Evolutionary conservation across 2,888 invertebrate genomes (phyloP).

Genomic region (Aphidius colemani): DNA sequence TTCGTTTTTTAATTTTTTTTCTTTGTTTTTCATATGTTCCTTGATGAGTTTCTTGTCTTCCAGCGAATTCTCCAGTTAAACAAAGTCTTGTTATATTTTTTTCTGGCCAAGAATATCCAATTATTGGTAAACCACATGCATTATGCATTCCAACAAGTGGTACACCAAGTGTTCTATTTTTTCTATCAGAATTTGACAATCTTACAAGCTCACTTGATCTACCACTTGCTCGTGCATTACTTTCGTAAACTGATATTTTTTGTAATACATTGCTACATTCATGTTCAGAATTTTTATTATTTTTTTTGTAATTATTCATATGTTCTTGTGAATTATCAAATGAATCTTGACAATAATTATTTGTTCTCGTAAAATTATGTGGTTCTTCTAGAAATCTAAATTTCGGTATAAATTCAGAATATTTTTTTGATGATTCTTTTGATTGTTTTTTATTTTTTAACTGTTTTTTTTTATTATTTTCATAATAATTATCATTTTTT

Average conservation of each 20-base stretch:
- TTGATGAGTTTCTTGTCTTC: not conserved
- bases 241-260: conserved; percentile 53
- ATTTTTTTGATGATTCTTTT: conserved; percentile 15
- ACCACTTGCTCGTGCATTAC: conserved; percentile 37
- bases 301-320: conserved; percentile 9
- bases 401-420: conserved; percentile 11
- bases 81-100: conserved; percentile 23
- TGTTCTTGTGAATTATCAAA: not conserved
- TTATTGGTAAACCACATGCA: conserved; percentile 49
- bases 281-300: conserved; percentile 27
- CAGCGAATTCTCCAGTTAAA: conserved; percentile 21
- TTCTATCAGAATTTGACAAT: conserved; percentile 26
- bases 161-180: conserved; percentile 48
- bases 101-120: conserved; percentile 40
- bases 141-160: conserved; percentile 57
- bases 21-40: conserved; percentile 22
- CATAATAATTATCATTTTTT: not conserved
- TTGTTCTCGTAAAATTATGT: not conserved
- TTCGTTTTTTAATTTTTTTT: not conserved
- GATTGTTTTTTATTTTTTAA: conserved; percentile 2
- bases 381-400: conserved; percentile 17
- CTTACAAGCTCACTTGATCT: not conserved
- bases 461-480: not conserved
- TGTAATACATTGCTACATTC: conserved; percentile 47
- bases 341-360: not conserved